Evolutionary conservation across 1,140 invertebrate genomes (phyloP), one percentile per base, ranked within the genome.

Genomic region (Halyomorpha halys): DNA sequence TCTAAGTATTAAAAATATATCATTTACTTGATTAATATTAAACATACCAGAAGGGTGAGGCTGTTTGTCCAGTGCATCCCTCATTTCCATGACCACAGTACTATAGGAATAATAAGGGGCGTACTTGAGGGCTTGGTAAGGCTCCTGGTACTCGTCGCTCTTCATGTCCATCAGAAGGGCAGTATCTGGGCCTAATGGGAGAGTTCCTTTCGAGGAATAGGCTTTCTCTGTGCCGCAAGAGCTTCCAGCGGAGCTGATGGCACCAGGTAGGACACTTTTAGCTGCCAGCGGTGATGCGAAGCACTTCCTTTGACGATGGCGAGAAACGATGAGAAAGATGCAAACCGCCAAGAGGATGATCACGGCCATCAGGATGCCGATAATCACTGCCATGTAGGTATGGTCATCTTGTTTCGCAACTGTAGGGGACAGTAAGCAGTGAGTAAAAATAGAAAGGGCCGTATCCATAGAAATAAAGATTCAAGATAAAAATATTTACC

Each of bases 31-130:
- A 30, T 4, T 30, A 30, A 30, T 4, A 30, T 30, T 47, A 47
- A 4, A 19, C 65, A 72, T 65, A 79, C 77, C 77, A 70, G 80
- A 79, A 65, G 76, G 76, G 72, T 77, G 76, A 66, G 75, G 74
- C 6, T 73, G 70, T 68, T 82, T 83, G 67, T 80, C 81, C 70
- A 80, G 76, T 71, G 83, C 81, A 72, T 86, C 83, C 71, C 85
- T 81, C 83, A 86, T 86, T 73, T 87, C 85, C 77, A 87, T 82
- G 69, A 87, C 79, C 23, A 88, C 84, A 13, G 85, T 85, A 71
- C 85, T 87, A 74, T 88, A 88, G 70, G 83, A 86, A 71, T 87
- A 88, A 72, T 87, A 88, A 1, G 86, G 86, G 2, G 86, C 83
- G 71, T 85, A 86, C 69, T 84, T 84, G 61, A 86, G 76, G 0